A percentile compares a stretch with the other conserved stretches of the same genome.
These are phyloP conservation scores for Sinonovacula constricta DNA, from an alignment of 1,140 invertebrate genomes.

Conservation along the genomic window DNA sequence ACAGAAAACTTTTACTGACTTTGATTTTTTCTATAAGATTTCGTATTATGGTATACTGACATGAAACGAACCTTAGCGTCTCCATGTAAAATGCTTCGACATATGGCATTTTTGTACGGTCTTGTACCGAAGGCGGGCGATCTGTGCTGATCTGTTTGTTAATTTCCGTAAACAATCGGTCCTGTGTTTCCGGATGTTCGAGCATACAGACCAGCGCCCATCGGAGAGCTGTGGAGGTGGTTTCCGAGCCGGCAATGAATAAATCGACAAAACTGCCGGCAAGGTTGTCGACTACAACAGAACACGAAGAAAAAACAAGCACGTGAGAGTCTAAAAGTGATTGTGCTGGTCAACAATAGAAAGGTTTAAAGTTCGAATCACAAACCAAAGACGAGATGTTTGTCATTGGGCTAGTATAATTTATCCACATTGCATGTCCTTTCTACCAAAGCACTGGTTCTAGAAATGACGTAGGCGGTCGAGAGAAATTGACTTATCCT, in stretches of 20 bases:
- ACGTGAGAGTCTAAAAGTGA: not conserved
- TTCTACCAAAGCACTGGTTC: not conserved
- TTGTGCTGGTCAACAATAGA: not conserved
- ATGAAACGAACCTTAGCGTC: conserved; percentile 31
- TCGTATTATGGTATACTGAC: too few species aligned
- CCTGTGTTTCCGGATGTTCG: conserved; percentile 85
- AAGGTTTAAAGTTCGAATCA: not conserved
- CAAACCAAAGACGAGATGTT: not conserved
- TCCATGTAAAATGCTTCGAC: conserved; percentile 50
- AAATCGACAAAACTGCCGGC: too few species aligned
- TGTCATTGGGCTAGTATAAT: too few species aligned
- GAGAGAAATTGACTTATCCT: too few species aligned
- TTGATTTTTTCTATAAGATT: too few species aligned
- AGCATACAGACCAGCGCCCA: conserved; percentile 92
- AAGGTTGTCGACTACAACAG: too few species aligned
- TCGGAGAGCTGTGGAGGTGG: too few species aligned
- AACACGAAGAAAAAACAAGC: not conserved
- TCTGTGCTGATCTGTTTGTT: conserved; percentile 79
- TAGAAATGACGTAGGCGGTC: not conserved
- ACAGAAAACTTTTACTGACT: too few species aligned
- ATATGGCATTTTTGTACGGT: conserved; percentile 15
- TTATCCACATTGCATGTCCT: too few species aligned
- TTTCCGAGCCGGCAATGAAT: too few species aligned
- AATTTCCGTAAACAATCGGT: conserved; percentile 90
- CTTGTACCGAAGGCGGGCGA: conserved; percentile 9